Evolutionary conservation across 1,140 invertebrate genomes (phyloP), one percentile per base, ranked within the genome.

Genomic region (Arctopsyche grandis): DNA sequence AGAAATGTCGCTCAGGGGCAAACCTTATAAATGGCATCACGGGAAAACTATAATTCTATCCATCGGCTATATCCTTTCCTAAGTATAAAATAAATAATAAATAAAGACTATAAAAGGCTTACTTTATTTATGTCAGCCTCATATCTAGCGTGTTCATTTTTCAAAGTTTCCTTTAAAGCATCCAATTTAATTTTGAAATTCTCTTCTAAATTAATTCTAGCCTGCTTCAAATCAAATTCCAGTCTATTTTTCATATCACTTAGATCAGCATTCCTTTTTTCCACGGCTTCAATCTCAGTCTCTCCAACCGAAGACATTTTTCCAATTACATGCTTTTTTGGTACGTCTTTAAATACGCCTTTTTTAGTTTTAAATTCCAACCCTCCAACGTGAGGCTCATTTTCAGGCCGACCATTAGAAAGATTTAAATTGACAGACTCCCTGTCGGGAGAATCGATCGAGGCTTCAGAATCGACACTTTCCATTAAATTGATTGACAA

Each of bases 401-500:
- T 76, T 5, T 22, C 66, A 24, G 60, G 26, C 0, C 24, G 69
- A 70, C 9, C 70, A 43, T 26, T 78, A 29, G 43, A 56, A 21
- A 86, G 78, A 81, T 88, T 86, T 56, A 88, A 73, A 82, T 87
- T 87, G 0, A 84, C 85, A 56, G 86, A 87, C 81, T 89, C 88
- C 82, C 84, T 85, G 74, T 88, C 87, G 0, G 87, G 88, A 0
- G 87, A 89, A 80, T 88, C 87, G 5, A 88, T 85, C 16, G 87
- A 89, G 5, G 87, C 86, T 84, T 89, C 87, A 3, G 87, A 88
- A 83, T 88, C 87, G 16, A 89, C 88, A 73, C 87, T 88, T 77
- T 89, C 87, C 87, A 88, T 89, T 38, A 89, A 83, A 70, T 89
- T 89, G n/a, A 89, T 89, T 5, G 88, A 89, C 78, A 89, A 86